Evolutionary conservation across 2,888 invertebrate genomes (phyloP).

Genomic region (Lobophora halterata): DNA sequence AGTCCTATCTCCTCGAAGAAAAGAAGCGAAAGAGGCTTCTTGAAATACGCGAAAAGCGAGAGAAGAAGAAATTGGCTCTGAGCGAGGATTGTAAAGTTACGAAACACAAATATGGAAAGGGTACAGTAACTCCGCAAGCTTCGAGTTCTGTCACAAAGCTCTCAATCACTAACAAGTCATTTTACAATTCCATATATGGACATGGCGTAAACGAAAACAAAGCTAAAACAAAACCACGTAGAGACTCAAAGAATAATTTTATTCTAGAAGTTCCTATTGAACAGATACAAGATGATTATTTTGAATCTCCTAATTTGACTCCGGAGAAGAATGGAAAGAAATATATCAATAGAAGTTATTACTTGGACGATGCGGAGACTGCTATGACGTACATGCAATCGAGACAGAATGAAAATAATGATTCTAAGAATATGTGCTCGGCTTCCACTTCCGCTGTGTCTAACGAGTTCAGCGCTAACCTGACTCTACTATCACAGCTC

Average conservation of each 20-base stretch:
- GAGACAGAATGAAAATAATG: slow-evolving; percentile 39
- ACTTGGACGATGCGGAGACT: slow-evolving; percentile 60
- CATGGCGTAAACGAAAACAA: slow-evolving; percentile 41
- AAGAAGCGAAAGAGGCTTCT: slow-evolving; percentile 62
- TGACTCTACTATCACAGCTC: slow-evolving; percentile 39
- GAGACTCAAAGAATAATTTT: slow-evolving; percentile 18
- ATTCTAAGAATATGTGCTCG: slow-evolving; percentile 28
- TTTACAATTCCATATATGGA: slow-evolving; percentile 72
- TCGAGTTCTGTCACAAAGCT: slow-evolving; percentile 67
- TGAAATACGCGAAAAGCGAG: slow-evolving; percentile 64
- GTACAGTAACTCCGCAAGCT: slow-evolving; percentile 50
- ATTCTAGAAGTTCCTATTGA: slow-evolving; percentile 31
- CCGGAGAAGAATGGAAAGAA: slow-evolving; percentile 42
- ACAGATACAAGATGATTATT: slow-evolving; percentile 30
- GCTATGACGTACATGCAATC: slow-evolving; percentile 55
- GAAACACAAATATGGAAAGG: slow-evolving; percentile 54
- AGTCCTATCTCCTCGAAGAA: slow-evolving; percentile 58
- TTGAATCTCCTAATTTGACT: slow-evolving; percentile 27
- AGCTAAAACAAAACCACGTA: slow-evolving; percentile 35
- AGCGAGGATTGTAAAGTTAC: slow-evolving; percentile 56
- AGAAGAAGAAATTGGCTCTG: slow-evolving; percentile 58
- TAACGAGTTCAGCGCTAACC: slow-evolving; percentile 43
- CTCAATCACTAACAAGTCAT: slow-evolving; percentile 72
- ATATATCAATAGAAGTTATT: slow-evolving; percentile 54
- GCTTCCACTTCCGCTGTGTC: slow-evolving; percentile 46